phyloP scores from a whole-genome alignment of 2,797 vertebrate genomes.

The Serranus cabrilla region DNA sequence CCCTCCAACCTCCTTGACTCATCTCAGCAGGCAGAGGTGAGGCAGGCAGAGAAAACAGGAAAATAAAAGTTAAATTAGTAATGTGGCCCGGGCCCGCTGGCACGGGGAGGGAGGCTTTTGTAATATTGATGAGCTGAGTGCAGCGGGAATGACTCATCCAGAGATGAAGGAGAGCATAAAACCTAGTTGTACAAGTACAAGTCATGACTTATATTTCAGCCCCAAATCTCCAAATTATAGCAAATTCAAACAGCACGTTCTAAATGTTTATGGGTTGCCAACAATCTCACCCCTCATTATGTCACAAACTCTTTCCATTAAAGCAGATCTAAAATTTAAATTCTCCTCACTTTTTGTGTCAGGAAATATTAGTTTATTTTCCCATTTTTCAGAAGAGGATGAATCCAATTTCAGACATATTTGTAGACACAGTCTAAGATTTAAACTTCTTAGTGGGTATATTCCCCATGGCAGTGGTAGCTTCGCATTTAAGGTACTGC shows the following conservation, averaged over 20 bases:
- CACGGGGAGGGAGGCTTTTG: slow-evolving; percentile 65
- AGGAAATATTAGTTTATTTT: no score
- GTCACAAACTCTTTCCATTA: not conserved
- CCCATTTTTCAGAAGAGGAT: no score
- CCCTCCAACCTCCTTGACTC: slow-evolving; percentile 18
- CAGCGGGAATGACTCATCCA: slow-evolving; percentile 77
- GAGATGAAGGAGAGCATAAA: slow-evolving; percentile 42
- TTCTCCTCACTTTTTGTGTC: not conserved
- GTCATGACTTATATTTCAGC: not conserved
- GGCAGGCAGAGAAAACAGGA: slow-evolving; percentile 66
- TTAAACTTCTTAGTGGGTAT: no score
- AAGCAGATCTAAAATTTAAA: not conserved
- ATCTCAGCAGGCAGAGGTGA: slow-evolving; percentile 46
- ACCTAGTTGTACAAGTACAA: slow-evolving; percentile 15
- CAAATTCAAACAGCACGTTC: not conserved
- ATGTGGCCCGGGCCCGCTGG: slow-evolving; percentile 74
- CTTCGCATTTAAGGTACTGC: no score
- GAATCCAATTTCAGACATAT: no score
- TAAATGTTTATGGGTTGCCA: not conserved
- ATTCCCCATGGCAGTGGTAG: no score
- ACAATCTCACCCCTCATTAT: not conserved
- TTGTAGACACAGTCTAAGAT: no score
- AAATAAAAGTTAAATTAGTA: slow-evolving; percentile 86
- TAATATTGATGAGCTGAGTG: slow-evolving; percentile 86
- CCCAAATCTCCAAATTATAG: not conserved